Evolutionary conservation across 2,888 invertebrate species (phyloP).

Genomic region (Papilio gigon): DNA sequence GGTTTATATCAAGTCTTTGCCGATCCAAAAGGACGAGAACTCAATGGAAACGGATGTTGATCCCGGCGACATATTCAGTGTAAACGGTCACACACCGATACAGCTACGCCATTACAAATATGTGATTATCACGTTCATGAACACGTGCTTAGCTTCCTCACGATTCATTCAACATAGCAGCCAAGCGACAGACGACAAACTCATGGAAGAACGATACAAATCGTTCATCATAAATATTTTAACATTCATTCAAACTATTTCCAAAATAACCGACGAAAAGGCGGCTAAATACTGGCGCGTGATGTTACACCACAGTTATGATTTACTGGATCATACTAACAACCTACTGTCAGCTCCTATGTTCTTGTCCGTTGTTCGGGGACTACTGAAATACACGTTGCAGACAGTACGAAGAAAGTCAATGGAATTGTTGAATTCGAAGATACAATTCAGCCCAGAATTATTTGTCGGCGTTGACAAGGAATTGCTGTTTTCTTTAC

Average conservation of each 20-base stretch:
- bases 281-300: slow-evolving; percentile 91
- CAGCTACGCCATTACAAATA: slow-evolving; percentile 94
- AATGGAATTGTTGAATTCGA: slow-evolving; percentile 92
- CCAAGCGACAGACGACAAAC: slow-evolving; percentile 70
- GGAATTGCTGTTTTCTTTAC: slow-evolving; percentile 80
- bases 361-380: slow-evolving; percentile 90
- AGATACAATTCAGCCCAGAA: slow-evolving; percentile 86
- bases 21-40: slow-evolving; percentile 83
- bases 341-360: slow-evolving; percentile 89
- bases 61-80: slow-evolving; percentile 83
- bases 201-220: slow-evolving; percentile 85
- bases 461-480: slow-evolving; percentile 82
- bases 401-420: slow-evolving; percentile 89
- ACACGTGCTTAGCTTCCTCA: slow-evolving; percentile 85
- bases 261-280: slow-evolving; percentile 84
- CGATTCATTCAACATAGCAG: slow-evolving; percentile 87
- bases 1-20: slow-evolving; percentile 85
- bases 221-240: slow-evolving; percentile 86
- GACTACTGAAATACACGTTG: slow-evolving; percentile 87
- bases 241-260: slow-evolving; percentile 85
- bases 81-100: slow-evolving; percentile 85
- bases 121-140: slow-evolving; percentile 87
- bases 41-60: slow-evolving; percentile 68
- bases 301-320: slow-evolving; percentile 89
- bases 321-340: slow-evolving; percentile 90